phyloP scores from a whole-genome alignment of 2,888 invertebrate species.

The Apantesis nais region DNA sequence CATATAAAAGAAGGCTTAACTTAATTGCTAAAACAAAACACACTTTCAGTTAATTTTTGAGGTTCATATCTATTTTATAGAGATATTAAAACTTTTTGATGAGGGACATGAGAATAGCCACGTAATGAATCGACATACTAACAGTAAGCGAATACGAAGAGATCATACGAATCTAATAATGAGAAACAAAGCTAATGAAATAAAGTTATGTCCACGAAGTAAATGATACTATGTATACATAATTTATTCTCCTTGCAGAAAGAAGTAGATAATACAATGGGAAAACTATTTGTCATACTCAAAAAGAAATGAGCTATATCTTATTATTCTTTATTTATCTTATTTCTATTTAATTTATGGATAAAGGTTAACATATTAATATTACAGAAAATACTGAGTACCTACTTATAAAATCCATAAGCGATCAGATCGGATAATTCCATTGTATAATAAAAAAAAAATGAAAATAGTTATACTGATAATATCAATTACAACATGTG shows the following conservation, averaged over 20 bases:
- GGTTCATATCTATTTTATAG: background rate
- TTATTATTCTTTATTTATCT: too few species aligned
- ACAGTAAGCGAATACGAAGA: background rate
- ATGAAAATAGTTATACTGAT: constrained; percentile 1
- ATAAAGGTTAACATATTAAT: too few species aligned
- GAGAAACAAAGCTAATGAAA: background rate
- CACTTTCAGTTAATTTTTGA: background rate
- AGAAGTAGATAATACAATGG: background rate
- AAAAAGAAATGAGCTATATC: too few species aligned
- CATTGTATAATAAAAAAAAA: background rate
- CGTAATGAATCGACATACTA: background rate
- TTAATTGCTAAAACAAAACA: background rate
- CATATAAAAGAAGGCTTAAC: background rate
- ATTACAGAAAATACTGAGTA: background rate
- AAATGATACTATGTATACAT: background rate
- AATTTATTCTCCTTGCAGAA: background rate
- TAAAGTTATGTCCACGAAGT: too few species aligned
- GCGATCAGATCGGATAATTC: background rate
- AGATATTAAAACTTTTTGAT: background rate
- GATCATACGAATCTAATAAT: background rate
- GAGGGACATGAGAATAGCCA: background rate
- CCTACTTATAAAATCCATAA: background rate
- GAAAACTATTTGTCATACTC: background rate
- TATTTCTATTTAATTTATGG: too few species aligned
- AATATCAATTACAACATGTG: constrained; percentile 4